Conservation (phyloP, 2,113 vertebrate genomes). For the Phylloscopus trochilus region DNA sequence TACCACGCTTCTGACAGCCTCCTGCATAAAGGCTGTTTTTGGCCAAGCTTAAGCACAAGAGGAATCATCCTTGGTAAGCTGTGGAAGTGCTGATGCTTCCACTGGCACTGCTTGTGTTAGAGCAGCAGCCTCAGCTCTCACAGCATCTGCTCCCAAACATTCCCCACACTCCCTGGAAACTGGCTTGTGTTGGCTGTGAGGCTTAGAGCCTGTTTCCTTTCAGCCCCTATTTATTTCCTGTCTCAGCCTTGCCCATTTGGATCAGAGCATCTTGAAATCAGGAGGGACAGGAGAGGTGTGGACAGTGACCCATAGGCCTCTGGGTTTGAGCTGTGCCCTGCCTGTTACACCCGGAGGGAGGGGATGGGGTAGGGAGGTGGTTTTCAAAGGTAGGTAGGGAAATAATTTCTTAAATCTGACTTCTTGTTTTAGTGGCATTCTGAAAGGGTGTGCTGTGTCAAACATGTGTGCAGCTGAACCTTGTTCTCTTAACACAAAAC, state of each 20-base stretch:
- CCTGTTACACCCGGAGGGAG: background rate
- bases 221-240: background rate
- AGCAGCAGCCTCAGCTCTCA: background rate
- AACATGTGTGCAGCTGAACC: background rate
- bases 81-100: background rate
- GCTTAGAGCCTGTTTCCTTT: background rate
- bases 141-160: background rate
- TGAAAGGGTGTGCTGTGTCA: rapidly evolving
- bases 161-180: background rate
- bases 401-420: background rate
- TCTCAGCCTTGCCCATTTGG: background rate
- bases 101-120: background rate
- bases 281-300: background rate
- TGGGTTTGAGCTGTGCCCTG: background rate
- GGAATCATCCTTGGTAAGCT: background rate
- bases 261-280: background rate
- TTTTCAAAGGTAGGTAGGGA: background rate
- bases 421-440: background rate
- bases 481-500: background rate
- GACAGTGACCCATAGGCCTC: background rate
- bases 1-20: background rate
- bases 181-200: background rate
- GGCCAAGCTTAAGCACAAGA: background rate
- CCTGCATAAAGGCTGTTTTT: background rate
- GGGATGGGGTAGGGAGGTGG: rapidly evolving